A percentile compares a stretch with the other conserved stretches of the same genome.
These are phyloP conservation scores for Trichoplusia ni DNA, from an alignment of 1,140 invertebrate species.

Conservation along the genomic window DNA sequence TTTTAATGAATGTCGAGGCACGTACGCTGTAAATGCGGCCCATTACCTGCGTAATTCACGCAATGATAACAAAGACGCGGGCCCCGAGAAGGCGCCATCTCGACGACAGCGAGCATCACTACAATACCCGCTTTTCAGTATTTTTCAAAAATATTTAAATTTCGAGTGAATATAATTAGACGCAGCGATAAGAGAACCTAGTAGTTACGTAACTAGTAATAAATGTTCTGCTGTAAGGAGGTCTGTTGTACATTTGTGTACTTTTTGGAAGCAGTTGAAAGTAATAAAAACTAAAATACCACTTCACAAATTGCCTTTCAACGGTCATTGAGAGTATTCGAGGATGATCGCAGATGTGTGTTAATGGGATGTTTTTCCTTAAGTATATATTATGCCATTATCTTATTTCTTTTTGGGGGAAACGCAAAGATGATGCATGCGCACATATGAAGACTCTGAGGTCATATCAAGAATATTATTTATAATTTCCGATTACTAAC, in stretches of 20 bases:
- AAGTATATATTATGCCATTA: conserved; percentile 1
- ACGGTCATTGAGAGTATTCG: conserved; percentile 13
- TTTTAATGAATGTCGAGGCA: conserved; percentile 75
- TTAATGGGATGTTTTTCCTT: conserved; percentile 5
- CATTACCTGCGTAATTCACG: conserved; percentile 74
- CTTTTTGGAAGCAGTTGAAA: not conserved
- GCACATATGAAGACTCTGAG: too few species aligned
- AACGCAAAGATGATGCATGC: not conserved
- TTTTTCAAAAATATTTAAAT: conserved; percentile 16
- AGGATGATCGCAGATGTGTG: conserved; percentile 22
- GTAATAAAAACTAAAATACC: conserved; percentile 15
- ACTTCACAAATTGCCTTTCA: conserved; percentile 29
- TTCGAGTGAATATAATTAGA: not conserved
- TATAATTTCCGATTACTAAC: too few species aligned
- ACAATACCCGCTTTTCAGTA: conserved; percentile 14
- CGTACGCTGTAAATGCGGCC: conserved; percentile 71
- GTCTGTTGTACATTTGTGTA: conserved; percentile 4
- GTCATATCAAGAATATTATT: too few species aligned
- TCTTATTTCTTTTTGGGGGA: not conserved
- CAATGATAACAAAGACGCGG: conserved; percentile 62
- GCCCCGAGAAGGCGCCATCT: not conserved
- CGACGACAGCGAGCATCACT: conserved; percentile 19
- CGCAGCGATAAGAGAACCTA: not conserved
- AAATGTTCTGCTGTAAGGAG: too few species aligned
- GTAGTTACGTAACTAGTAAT: not conserved